Evolutionary conservation across 2,113 vertebrate species (phyloP).

Genomic region (Raja brachyura): DNA sequence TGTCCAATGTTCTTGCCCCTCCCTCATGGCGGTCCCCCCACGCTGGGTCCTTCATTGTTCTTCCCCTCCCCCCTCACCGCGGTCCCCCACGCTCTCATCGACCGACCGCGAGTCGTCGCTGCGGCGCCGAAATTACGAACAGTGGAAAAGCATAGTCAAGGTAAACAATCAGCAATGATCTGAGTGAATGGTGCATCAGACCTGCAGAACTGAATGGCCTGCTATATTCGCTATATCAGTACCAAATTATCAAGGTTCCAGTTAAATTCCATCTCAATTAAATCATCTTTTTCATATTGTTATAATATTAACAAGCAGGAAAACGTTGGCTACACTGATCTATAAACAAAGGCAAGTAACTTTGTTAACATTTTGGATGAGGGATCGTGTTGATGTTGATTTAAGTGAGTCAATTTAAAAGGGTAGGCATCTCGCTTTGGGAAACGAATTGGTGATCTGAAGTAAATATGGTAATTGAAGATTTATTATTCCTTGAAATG

Average conservation of each 20-base stretch:
- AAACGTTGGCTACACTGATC: conserved; percentile 9
- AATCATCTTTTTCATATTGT: not conserved
- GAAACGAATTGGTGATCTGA: not conserved
- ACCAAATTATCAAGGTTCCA: not conserved
- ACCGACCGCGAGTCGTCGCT: too few relatives aligned
- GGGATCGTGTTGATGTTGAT: not conserved
- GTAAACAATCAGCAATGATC: too few relatives aligned
- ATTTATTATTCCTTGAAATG: not conserved
- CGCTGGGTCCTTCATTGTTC: too few relatives aligned
- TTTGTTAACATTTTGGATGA: not conserved
- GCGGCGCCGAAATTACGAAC: too few relatives aligned
- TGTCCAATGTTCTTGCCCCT: too few relatives aligned
- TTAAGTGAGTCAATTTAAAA: not conserved
- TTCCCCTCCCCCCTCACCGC: too few relatives aligned
- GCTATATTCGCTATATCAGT: not conserved
- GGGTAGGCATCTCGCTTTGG: not conserved
- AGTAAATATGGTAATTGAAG: not conserved
- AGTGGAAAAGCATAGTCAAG: too few relatives aligned
- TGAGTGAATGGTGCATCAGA: too few relatives aligned
- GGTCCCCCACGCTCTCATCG: too few relatives aligned
- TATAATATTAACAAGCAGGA: not conserved
- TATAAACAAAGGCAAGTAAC: not conserved
- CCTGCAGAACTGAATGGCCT: too few relatives aligned
- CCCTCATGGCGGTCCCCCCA: too few relatives aligned
- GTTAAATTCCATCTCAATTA: not conserved